Conservation (phyloP, 1,140 invertebrate genomes). For the Phocides pigmalion region DNA sequence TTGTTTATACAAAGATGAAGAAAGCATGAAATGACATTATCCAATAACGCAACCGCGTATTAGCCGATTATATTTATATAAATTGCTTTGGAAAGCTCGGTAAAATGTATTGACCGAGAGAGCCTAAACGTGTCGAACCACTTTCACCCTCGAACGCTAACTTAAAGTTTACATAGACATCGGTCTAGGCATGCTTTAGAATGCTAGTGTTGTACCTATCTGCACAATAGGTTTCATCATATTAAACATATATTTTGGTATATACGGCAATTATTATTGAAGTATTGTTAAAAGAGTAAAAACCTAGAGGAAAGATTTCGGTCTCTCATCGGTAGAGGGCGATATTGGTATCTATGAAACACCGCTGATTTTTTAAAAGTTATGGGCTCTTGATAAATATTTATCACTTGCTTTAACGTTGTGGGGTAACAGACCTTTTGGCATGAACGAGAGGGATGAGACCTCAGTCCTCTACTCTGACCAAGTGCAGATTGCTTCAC, state of each 20-base stretch:
- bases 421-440: too few relatives aligned
- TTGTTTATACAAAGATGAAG: not conserved
- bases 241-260: not conserved
- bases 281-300: too few relatives aligned
- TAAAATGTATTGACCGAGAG: slow-evolving; percentile 37
- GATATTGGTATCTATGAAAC: too few relatives aligned
- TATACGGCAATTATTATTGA: too few relatives aligned
- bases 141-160: slow-evolving; percentile 56
- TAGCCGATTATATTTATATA: slow-evolving; percentile 14
- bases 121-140: slow-evolving; percentile 50
- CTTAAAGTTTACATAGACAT: slow-evolving; percentile 6
- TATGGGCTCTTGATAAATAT: too few relatives aligned
- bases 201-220: not conserved
- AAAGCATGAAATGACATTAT: not conserved
- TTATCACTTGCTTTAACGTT: too few relatives aligned
- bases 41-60: not conserved
- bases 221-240: not conserved
- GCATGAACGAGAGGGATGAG: too few relatives aligned
- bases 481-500: too few relatives aligned
- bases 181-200: not conserved
- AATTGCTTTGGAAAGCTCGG: slow-evolving; percentile 53
- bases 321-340: too few relatives aligned
- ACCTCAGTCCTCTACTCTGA: too few relatives aligned
- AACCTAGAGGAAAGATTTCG: too few relatives aligned
- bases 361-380: too few relatives aligned